Percentiles rank a stretch among this genome's conserved stretches.
Evolutionary conservation across 2,113 vertebrate species (phyloP).

Genomic region (Ctenomys sociabilis): DNA sequence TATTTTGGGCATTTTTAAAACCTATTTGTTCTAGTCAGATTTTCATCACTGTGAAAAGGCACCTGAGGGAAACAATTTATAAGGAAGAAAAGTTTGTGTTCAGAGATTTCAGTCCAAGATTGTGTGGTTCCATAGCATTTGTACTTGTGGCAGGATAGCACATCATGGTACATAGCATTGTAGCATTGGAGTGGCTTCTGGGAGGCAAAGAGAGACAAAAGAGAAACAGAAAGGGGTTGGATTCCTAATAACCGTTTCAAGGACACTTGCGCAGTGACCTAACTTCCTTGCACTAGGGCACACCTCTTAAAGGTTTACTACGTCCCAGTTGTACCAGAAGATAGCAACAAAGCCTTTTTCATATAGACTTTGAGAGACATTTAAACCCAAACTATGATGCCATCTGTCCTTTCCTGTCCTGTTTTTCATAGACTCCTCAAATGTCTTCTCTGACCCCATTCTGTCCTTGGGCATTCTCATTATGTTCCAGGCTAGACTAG

Average conservation of each 20-base stretch:
- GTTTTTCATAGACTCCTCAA: not conserved
- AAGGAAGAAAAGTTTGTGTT: not conserved
- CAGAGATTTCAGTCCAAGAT: not conserved
- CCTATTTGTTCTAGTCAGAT: not conserved
- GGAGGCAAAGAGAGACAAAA: not conserved
- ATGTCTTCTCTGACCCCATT: not conserved
- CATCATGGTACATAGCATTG: too few relatives aligned
- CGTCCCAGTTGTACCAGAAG: not conserved
- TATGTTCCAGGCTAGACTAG: not conserved
- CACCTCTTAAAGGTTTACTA: not conserved
- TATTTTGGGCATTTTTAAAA: constrained; percentile 23
- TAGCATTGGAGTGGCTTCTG: not conserved
- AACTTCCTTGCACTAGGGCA: not conserved
- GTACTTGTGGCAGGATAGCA: not conserved
- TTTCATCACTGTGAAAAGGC: not conserved
- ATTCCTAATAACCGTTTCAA: not conserved
- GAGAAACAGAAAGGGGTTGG: not conserved
- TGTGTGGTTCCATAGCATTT: not conserved
- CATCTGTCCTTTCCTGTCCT: not conserved
- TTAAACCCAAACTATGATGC: not conserved
- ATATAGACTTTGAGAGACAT: not conserved
- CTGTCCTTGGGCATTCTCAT: not conserved
- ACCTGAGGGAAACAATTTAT: not conserved
- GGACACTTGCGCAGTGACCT: not conserved
- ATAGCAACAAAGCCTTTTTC: not conserved